Percentiles rank a stretch among this genome's conserved stretches.
Evolutionary conservation across 2,113 vertebrate species (phyloP).

Genomic region (Pelodiscus sinensis): DNA sequence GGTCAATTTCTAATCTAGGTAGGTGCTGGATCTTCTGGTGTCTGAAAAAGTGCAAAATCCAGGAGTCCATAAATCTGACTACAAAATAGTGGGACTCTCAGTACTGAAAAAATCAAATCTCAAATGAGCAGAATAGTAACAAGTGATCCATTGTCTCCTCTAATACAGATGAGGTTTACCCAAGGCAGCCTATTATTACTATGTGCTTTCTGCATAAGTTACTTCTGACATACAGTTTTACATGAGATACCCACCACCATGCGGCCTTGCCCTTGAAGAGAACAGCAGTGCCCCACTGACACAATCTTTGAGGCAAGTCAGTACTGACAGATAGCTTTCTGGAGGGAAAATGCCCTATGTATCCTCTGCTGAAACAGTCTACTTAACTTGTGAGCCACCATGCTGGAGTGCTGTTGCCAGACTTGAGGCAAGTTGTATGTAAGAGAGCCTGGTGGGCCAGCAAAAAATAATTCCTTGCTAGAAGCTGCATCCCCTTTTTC

Average conservation of each 20-base stretch:
- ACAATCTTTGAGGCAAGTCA: background rate
- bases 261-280: background rate
- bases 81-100: background rate
- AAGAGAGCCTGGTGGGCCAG: background rate
- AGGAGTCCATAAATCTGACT: background rate
- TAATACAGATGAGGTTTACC: background rate
- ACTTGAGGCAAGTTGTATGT: background rate
- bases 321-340: background rate
- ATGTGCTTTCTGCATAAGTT: background rate
- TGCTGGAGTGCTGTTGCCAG: background rate
- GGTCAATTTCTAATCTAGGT: background rate
- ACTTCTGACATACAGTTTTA: background rate
- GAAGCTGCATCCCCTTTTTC: background rate
- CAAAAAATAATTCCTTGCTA: background rate
- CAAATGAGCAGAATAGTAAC: background rate
- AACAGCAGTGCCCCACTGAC: background rate
- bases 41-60: background rate
- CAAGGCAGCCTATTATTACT: background rate
- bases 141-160: background rate
- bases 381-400: background rate
- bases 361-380: background rate
- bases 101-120: background rate
- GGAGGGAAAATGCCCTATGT: background rate
- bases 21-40: background rate
- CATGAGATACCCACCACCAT: background rate